Evolutionary conservation across 2,797 vertebrate genomes (phyloP), one percentile per base, ranked within the genome.

Genomic region (Sphenodon punctatus): DNA sequence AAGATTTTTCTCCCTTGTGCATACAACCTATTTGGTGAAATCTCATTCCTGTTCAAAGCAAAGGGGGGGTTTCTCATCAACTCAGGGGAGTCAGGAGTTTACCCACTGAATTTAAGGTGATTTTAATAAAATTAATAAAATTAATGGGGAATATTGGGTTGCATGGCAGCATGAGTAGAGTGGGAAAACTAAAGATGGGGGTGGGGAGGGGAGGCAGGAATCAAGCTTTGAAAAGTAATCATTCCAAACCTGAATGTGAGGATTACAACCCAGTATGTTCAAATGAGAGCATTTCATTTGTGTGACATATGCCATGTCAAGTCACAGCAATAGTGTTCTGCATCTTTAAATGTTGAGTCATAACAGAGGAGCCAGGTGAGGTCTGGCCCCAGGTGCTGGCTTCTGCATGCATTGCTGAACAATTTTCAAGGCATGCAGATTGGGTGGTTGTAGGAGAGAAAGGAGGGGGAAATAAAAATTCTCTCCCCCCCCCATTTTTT

Each of bases 371-470:
- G 61, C 76, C 89, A 82, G 53, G 39, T 71, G 80, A 91, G 86
- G 75, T 85, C 80, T 87, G 88, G 84, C 82, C 89, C 88, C 93
- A 89, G 88, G 80, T 92, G 89, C 88, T 88, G 45, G 46, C 49
- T 89, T 27, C 42, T 90, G 80, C 87, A 72, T 84, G 86, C 88
- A 46, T 89, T 89, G 42, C 83, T 92, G 86, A 84, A 69, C 83
- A 73, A 91, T 90, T 93, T 92, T 87, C n/a, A 80, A 88, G 89
- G 84, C 84, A 84, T 69, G 84, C 75, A 74, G 79, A 81, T 34
- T 64, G 78, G 80, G 46, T 70, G 45, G 66, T 32, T 84, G 70
- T 73, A 86, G 32, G 67, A 90, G 49, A 27, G 53, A 46, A 71
- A 51, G 58, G 56, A 27, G 25, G 27, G 45, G 34, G 56, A 87